Evolutionary conservation across 2,888 invertebrate genomes (phyloP), one percentile per base, ranked within the genome.

Genomic region (Hartigia nigra): DNA sequence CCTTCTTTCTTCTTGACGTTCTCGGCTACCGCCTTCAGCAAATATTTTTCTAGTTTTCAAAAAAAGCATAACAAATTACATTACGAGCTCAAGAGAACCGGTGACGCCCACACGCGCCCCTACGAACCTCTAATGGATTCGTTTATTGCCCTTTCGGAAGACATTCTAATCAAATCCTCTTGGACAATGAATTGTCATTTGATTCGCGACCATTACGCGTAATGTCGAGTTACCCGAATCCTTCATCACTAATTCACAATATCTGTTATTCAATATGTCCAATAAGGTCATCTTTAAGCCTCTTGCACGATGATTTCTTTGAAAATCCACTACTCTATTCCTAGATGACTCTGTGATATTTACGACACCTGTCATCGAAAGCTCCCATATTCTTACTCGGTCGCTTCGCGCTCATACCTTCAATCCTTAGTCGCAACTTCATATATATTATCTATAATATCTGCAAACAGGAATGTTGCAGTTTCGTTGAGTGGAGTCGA

Each of bases 21-120:
- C 39, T 23, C 23, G 39, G 39, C 39, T 34, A 31, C 72, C 72
- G 72, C 72, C 72, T 34, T 72, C 31, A 14, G 72, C 72, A 72
- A 72, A 72, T 72, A 72, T 72, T 72, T 72, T 34, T 72, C 31
- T 72, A 72, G 31, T 72, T 72, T 34, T 31, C 31, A 31, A 32
- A 72, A 72, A 32, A 32, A 72, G n/a, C 34, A 31, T 32, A 72
- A 31, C 31, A 72, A 72, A 72, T 72, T 72, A 72, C 31, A 72
- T 72, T 72, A 72, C 34, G 12, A 72, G 31, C 39, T 55, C 23
- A 5, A 55, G 14, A 55, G 23, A 23, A 14, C 4, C 72, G 72
- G 31, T 72, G 72, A 31, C 72, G 72, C 72, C 72, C 72, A 32
- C 9, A 14, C 12, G 12, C n/a, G n/a, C n/a, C n/a, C n/a, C n/a